Evolutionary conservation across 1,140 invertebrate genomes (phyloP).

Genomic region (Druon quercuslanigerum): DNA sequence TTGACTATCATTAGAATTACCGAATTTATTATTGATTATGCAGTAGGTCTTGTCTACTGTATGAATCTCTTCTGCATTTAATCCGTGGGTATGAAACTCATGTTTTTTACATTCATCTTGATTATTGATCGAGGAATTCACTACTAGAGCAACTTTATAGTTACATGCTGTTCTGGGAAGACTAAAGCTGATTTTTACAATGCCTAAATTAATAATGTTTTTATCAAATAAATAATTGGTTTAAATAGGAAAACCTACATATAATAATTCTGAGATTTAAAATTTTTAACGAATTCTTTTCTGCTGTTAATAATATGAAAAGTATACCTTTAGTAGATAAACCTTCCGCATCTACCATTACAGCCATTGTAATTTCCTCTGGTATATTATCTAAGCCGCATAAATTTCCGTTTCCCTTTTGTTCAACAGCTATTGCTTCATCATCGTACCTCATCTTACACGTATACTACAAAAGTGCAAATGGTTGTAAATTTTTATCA

Average conservation of each 20-base stretch:
- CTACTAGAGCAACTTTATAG: conserved; percentile 48
- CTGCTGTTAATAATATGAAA: conserved; percentile 1
- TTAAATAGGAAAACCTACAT: not conserved
- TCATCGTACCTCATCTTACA: not conserved
- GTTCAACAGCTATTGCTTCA: not conserved
- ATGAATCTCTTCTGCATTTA: conserved; percentile 46
- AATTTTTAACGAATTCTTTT: not conserved
- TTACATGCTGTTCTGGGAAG: conserved; percentile 42
- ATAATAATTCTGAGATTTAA: too few species aligned
- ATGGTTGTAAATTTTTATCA: not conserved
- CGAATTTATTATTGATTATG: conserved; percentile 24
- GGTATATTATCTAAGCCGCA: conserved; percentile 40
- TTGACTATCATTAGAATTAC: conserved; percentile 23
- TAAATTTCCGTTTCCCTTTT: conserved; percentile 6
- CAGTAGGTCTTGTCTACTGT: conserved; percentile 44
- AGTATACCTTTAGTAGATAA: conserved; percentile 32
- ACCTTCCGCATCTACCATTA: conserved; percentile 37
- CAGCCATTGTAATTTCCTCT: conserved; percentile 33
- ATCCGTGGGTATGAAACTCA: conserved; percentile 36
- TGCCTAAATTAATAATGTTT: conserved; percentile 41
- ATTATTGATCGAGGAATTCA: conserved; percentile 45
- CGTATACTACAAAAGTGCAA: not conserved
- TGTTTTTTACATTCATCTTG: conserved; percentile 47
- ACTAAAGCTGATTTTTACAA: conserved; percentile 39
- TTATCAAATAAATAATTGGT: not conserved